Percentiles rank a stretch among this genome's conserved stretches.
These are phyloP conservation scores for Ophraella communa DNA, from an alignment of 2,888 invertebrate species.

Conservation along the genomic window DNA sequence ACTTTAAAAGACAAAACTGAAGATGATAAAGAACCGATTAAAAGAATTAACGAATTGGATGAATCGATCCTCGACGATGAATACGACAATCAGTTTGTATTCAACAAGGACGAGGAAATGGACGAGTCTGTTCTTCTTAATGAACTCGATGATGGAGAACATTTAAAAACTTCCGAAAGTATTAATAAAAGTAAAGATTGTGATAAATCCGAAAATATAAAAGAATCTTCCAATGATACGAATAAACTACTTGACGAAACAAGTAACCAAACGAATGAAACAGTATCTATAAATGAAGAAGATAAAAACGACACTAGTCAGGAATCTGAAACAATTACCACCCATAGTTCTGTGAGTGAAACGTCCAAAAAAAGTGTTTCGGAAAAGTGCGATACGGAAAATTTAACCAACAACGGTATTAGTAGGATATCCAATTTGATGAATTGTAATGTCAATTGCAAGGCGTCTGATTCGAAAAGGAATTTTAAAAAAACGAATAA, in stretches of 20 bases:
- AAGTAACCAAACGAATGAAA: background rate
- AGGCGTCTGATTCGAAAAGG: slow-evolving; percentile 36
- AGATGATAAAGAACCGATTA: background rate
- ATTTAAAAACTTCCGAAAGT: no score
- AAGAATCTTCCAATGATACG: background rate
- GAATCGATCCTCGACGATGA: slow-evolving; percentile 16
- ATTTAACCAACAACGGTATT: slow-evolving; percentile 32
- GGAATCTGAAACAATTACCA: background rate
- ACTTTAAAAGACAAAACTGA: background rate
- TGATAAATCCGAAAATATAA: background rate
- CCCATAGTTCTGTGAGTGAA: background rate
- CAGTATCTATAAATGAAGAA: background rate
- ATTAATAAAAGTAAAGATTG: background rate
- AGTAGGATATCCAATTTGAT: slow-evolving; percentile 5
- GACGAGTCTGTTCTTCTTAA: slow-evolving; percentile 7
- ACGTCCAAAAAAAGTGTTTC: background rate
- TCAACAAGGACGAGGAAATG: slow-evolving; percentile 3
- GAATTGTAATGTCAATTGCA: slow-evolving; percentile 32
- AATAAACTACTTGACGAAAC: background rate
- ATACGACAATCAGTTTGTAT: slow-evolving; percentile 4
- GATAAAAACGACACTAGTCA: background rate
- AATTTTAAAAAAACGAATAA: slow-evolving; percentile 26
- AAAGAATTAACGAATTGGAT: slow-evolving; percentile 4
- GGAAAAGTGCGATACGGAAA: slow-evolving; percentile 1
- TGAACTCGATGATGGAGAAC: no score